Percentiles rank a stretch among this genome's conserved stretches.
phyloP scores from a whole-genome alignment of 2,888 invertebrate species.

The Metalampra italica region DNA sequence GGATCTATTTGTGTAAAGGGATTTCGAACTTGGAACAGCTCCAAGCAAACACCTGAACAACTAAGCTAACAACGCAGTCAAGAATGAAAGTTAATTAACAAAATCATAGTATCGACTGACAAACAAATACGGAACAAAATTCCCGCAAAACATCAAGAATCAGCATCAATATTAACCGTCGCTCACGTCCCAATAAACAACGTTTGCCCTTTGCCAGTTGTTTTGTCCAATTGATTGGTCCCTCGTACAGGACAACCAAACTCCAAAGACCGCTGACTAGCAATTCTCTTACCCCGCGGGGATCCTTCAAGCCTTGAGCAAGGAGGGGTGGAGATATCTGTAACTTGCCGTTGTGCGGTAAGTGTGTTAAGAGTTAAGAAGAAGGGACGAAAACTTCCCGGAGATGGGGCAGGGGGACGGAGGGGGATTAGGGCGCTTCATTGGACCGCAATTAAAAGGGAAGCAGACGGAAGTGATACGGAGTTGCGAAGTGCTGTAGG shows the following conservation, averaged over 20 bases:
- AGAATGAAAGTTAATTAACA: no score
- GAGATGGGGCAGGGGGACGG: slow-evolving; percentile 16
- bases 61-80: no score
- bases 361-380: slow-evolving; percentile 14
- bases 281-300: not conserved
- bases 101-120: no score
- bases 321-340: not conserved
- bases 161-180: slow-evolving; percentile 10
- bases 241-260: slow-evolving; percentile 1
- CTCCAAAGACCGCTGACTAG: not conserved
- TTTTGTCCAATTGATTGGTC: slow-evolving; percentile 53
- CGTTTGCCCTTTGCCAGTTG: slow-evolving; percentile 37
- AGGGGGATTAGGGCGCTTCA: slow-evolving; percentile 67
- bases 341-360: not conserved
- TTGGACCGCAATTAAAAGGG: slow-evolving; percentile 73
- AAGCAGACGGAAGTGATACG: slow-evolving; percentile 41
- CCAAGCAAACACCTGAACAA: not conserved
- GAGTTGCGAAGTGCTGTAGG: slow-evolving; percentile 22
- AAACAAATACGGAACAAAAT: slow-evolving; percentile 3
- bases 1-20: no score
- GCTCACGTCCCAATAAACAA: slow-evolving; percentile 32
- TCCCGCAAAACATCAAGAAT: slow-evolving; percentile 17
- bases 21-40: no score
- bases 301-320: not conserved
- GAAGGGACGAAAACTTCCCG: slow-evolving; percentile 10